phyloP scores from a whole-genome alignment of 2,888 invertebrate genomes.

The Philereme vetulata region DNA sequence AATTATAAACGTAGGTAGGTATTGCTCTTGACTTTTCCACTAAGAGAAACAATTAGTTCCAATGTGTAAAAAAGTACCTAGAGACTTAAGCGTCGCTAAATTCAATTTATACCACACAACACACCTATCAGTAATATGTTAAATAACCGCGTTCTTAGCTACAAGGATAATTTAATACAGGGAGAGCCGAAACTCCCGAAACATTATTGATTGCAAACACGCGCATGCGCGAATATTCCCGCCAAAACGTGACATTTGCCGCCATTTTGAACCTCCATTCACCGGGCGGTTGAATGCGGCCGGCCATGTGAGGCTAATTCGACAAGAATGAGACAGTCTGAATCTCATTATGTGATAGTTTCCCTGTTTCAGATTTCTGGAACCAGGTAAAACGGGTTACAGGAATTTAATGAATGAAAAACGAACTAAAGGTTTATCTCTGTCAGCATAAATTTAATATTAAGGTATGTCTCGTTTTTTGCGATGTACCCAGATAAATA shows the following conservation, averaged over 20 bases:
- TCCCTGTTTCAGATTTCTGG: too few relatives aligned
- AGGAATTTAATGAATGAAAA: too few relatives aligned
- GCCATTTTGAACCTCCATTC: constrained; percentile 42
- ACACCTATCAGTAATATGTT: neutral
- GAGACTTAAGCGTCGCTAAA: too few relatives aligned
- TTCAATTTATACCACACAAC: neutral
- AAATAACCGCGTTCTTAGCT: constrained; percentile 20
- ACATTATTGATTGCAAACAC: constrained; percentile 61
- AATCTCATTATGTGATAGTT: neutral
- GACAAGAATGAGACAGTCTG: constrained; percentile 38
- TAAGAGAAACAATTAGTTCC: too few relatives aligned
- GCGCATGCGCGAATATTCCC: constrained; percentile 69
- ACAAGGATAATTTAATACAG: constrained; percentile 44
- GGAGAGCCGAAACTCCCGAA: constrained; percentile 50
- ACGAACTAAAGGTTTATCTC: too few relatives aligned
- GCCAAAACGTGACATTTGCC: constrained; percentile 67
- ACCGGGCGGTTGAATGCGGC: constrained; percentile 40
- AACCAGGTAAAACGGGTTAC: too few relatives aligned
- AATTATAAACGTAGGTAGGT: too few relatives aligned
- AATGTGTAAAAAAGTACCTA: too few relatives aligned
- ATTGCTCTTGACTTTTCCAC: too few relatives aligned
- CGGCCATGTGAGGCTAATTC: constrained; percentile 45
- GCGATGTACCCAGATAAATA: too few relatives aligned
- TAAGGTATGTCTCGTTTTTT: too few relatives aligned
- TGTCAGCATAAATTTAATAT: too few relatives aligned